Evolutionary conservation across 1,140 invertebrate species (phyloP), one percentile per base, ranked within the genome.

Genomic region (Diorhabda carinulata): DNA sequence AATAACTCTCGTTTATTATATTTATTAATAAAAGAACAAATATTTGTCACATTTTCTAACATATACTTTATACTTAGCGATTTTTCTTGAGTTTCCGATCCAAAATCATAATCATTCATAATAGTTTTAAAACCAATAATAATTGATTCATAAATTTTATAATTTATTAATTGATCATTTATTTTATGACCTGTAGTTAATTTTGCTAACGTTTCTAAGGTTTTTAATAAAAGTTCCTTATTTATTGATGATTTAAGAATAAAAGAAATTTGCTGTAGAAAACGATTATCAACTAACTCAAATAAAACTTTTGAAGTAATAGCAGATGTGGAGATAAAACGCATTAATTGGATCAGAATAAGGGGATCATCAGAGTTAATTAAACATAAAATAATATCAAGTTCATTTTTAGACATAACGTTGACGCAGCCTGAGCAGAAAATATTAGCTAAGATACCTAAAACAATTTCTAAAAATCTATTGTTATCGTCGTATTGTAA

Each of bases 401-500:
- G 70, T 41, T 78, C 72, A 5, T 74, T 67, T 10, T 73, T 56
- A 5, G 45, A 69, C 41, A 78, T 72, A 57, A 68, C 68, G 56
- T 64, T 68, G 2, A 4, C 87, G 79, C 3, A 84, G 77, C 73
- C 83, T 76, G 69, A 82, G 70, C 87, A 88, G 72, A 88, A 88
- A 83, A 92, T 87, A 78, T 93, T 92, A 2, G 86, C 89, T 68
- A 91, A 81, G 60, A 92, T 89, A 6, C 91, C 91, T 40, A 92
- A 81, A 2, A 92, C 74, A 67, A 91, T 90, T 84, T 93, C 91
- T 78, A 84, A 85, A 57, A 91, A 81, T 74, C 89, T 78, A 52
- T 52, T 52, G 76, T 84, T 74, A 73, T 87, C 77, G 60, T 82
- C 78, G 70, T 80, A 75, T 77, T 84, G 78, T 70, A 84, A 71